Conservation (phyloP, 2,888 invertebrate genomes). For the Tuberolachnus salignus region DNA sequence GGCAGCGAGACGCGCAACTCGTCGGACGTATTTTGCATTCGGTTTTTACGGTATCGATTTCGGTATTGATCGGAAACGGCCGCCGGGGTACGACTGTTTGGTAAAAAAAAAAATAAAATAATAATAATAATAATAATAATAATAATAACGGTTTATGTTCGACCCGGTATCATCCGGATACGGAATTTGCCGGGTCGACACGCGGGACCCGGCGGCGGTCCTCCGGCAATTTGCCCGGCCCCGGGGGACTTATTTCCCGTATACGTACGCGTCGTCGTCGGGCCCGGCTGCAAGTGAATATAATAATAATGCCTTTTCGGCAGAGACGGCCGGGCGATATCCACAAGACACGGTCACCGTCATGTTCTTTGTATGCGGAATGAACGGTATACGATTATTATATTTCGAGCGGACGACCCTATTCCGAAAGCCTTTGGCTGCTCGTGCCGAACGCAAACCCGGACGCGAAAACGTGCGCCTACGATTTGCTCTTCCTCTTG, state of each 20-base stretch:
- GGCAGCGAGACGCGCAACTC: too few species aligned
- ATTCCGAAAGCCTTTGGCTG: background rate
- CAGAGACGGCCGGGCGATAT: background rate
- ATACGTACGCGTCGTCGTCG: background rate
- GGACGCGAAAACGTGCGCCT: background rate
- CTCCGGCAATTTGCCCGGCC: constrained; percentile 18
- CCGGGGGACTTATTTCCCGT: constrained; percentile 17
- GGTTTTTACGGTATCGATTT: constrained; percentile 13
- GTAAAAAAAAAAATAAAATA: too few species aligned
- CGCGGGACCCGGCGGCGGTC: background rate
- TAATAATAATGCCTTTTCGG: constrained; percentile 7
- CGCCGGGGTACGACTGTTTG: constrained; percentile 4
- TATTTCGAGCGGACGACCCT: constrained; percentile 9
- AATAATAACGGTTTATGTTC: constrained; percentile 7
- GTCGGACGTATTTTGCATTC: too few species aligned
- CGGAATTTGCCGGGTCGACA: background rate
- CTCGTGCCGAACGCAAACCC: background rate
- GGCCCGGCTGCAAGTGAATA: constrained; percentile 27
- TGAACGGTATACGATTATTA: constrained; percentile 30
- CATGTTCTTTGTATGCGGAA: background rate
- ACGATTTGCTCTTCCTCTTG: background rate
- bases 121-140: too few species aligned
- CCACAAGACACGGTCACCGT: background rate
- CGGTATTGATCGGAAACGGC: background rate
- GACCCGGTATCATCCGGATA: background rate